Conservation (phyloP, 2,797 vertebrate species). For the Champsocephalus esox region DNA sequence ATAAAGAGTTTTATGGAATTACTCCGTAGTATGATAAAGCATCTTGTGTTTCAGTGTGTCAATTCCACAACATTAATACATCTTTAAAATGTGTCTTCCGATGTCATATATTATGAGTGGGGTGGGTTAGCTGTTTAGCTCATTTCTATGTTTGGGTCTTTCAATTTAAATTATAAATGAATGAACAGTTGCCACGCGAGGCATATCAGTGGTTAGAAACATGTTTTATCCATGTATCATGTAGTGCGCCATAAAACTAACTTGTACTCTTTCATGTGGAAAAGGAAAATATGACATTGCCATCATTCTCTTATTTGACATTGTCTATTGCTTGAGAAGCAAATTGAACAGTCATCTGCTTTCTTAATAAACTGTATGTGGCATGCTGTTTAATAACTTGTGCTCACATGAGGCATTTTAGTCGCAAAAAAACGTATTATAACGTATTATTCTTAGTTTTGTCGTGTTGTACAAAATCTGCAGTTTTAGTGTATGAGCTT, state of each 20-base stretch:
- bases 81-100: slow-evolving; percentile 14
- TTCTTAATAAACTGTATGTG: not conserved
- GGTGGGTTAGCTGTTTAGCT: not conserved
- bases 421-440: not conserved
- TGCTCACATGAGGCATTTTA: not conserved
- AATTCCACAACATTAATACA: slow-evolving; percentile 26
- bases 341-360: not conserved
- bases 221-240: not conserved
- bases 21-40: slow-evolving; percentile 20
- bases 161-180: slow-evolving; percentile 14
- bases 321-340: not conserved
- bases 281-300: not conserved
- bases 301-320: not conserved
- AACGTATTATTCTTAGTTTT: not conserved
- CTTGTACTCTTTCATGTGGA: slow-evolving; percentile 6
- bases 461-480: not conserved
- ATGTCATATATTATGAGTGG: slow-evolving; percentile 14
- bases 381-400: not conserved
- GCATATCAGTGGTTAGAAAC: not conserved
- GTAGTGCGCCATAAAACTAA: not conserved
- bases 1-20: slow-evolving; percentile 36
- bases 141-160: slow-evolving; percentile 16
- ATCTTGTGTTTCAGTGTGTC: slow-evolving; percentile 18
- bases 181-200: not conserved
- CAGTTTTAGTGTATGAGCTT: not conserved